phyloP scores from a whole-genome alignment of 2,888 invertebrate genomes.

The Carpatolechia fugitivella region DNA sequence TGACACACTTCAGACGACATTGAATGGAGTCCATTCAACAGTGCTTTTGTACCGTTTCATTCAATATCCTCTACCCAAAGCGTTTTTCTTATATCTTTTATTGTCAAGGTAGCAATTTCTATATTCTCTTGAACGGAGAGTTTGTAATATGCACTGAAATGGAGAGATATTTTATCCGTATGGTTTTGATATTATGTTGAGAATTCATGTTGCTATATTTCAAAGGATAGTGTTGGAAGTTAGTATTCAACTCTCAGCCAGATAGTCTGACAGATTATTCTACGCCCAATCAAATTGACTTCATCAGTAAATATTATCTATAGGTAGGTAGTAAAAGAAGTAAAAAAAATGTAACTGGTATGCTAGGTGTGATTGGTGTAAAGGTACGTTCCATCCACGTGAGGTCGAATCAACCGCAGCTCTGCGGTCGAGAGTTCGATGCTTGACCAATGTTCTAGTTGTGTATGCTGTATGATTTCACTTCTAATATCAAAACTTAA shows the following conservation, averaged over 20 bases:
- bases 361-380: background rate
- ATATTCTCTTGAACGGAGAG: background rate
- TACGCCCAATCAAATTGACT: too few species aligned
- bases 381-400: constrained; percentile 11
- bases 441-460: constrained; percentile 7
- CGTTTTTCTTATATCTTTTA: background rate
- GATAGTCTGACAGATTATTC: too few species aligned
- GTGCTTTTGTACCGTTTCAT: background rate
- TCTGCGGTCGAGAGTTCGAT: constrained; percentile 23
- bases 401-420: constrained; percentile 20
- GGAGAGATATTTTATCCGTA: background rate
- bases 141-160: background rate
- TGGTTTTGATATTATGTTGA: background rate
- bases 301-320: too few species aligned
- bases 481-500: background rate
- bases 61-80: background rate
- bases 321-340: too few species aligned
- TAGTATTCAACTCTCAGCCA: background rate
- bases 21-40: constrained; percentile 1
- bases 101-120: background rate
- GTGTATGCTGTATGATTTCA: background rate
- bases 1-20: constrained; percentile 1
- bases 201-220: constrained; percentile 2
- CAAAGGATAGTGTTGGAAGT: constrained; percentile 2
- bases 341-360: background rate